Evolutionary conservation across 92 coral and sea anemone species (phyloP), one percentile per base, ranked within the genome.

Genomic region (Chrysogorgia sp.): DNA sequence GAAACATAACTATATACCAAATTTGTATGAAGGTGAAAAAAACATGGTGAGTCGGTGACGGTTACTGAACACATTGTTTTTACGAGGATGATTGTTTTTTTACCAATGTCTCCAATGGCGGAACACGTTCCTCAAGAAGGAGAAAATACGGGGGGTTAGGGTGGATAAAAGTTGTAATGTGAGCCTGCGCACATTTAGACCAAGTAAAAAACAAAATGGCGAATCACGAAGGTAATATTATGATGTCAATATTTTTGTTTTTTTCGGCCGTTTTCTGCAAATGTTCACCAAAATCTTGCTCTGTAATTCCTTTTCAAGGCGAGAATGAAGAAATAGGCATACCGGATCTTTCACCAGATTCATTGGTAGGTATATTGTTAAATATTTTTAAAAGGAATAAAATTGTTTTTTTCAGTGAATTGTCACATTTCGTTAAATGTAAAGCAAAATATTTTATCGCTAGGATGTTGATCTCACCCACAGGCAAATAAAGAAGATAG

Each of bases 401-500:
- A 43, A 60, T 6, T 40, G 3, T 40, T 23, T 6, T 67, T 30
- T 10, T 67, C 30, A 40, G 2, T 67, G 22, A 26, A 7, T n/a
- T n/a, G n/a, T n/a, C n/a, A n/a, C n/a, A n/a, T n/a, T n/a, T n/a
- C 64, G 13, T 58, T 20, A 10, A 1, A 10, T 58, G n/a, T n/a
- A n/a, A n/a, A n/a, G n/a, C n/a, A n/a, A n/a, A n/a, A n/a, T n/a
- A n/a, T n/a, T n/a, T n/a, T n/a, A n/a, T 13, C 58, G 32, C 75
- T 56, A 92, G 98, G 92, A 91, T 58, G 99, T 96, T 37, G 99
- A 96, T 65, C 91, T 96, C 30, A 89, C 92, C 32, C 99, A 96
- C 85, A 90, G 91, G 74, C 85, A 89, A 80, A 85, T 96, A 53
- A 91, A 83, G 45, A 89, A 84, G 65, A 93, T 96, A 63, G 97